phyloP scores from a whole-genome alignment of 2,888 invertebrate genomes.

The Microdon myrmicae region DNA sequence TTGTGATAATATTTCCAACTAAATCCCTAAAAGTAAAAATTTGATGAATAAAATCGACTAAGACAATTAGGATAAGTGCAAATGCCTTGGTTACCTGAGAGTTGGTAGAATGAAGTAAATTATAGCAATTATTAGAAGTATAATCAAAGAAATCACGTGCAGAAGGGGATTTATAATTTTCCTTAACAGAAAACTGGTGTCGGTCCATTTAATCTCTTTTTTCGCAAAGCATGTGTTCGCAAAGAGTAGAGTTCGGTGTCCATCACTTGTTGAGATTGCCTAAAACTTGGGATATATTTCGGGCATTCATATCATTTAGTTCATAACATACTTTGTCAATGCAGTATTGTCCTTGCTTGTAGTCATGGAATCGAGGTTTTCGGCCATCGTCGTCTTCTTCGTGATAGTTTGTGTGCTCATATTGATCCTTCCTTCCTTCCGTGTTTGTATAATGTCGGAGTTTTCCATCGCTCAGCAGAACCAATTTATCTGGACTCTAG shows the following conservation, averaged over 20 bases:
- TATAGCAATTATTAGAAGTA: slow-evolving; percentile 78
- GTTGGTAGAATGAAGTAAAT: slow-evolving; percentile 87
- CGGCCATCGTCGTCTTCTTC: slow-evolving; percentile 66
- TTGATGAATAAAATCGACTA: slow-evolving; percentile 1
- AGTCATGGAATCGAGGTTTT: slow-evolving; percentile 74
- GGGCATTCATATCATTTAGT: background rate
- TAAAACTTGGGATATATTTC: slow-evolving; percentile 36
- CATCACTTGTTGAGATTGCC: slow-evolving; percentile 60
- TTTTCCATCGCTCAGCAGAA: slow-evolving; percentile 76
- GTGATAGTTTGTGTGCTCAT: slow-evolving; percentile 62
- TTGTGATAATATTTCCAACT: slow-evolving; percentile 86
- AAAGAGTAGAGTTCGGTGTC: slow-evolving; percentile 71
- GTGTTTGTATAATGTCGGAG: slow-evolving; percentile 79
- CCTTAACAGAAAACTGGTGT: slow-evolving; percentile 77
- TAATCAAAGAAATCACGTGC: slow-evolving; percentile 77
- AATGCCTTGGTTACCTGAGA: slow-evolving; percentile 71
- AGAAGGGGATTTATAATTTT: slow-evolving; percentile 82
- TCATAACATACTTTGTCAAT: slow-evolving; percentile 73
- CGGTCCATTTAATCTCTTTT: slow-evolving; percentile 77
- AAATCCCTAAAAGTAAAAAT: slow-evolving; percentile 69
- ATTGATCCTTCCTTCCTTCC: slow-evolving; percentile 64
- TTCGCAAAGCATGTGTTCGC: slow-evolving; percentile 81
- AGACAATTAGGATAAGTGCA: too few relatives aligned
- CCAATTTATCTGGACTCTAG: slow-evolving; percentile 69
- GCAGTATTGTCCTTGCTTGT: slow-evolving; percentile 81